Evolutionary conservation across 2,888 invertebrate genomes (phyloP).

Genomic region (Leptopterna dolabrata): DNA sequence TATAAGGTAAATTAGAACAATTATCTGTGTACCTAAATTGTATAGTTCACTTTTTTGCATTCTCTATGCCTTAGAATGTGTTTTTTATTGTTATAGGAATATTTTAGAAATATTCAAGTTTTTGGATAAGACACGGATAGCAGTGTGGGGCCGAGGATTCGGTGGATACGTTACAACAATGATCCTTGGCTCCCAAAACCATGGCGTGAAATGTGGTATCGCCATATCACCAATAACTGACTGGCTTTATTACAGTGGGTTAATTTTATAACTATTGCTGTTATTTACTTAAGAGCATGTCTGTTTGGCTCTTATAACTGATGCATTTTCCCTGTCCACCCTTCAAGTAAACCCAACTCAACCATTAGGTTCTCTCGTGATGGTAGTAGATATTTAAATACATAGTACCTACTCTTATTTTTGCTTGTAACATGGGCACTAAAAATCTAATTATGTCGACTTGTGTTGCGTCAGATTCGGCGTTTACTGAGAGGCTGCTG

Average conservation of each 20-base stretch:
- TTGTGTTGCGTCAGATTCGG: conserved; percentile 77
- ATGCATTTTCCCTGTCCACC: neutral
- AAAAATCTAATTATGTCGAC: neutral
- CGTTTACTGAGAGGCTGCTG: conserved; percentile 94
- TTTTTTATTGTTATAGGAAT: conserved; percentile 71
- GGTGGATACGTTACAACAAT: conserved; percentile 95
- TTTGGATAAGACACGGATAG: conserved; percentile 87
- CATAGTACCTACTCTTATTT: too few species aligned
- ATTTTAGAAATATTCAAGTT: conserved; percentile 78
- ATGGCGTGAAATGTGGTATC: conserved; percentile 91
- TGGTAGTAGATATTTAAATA: too few species aligned
- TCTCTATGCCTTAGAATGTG: neutral
- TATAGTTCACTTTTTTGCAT: too few species aligned
- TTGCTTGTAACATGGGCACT: too few species aligned
- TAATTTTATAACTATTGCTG: neutral
- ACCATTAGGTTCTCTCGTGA: too few species aligned
- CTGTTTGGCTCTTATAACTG: neutral
- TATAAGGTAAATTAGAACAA: conserved; percentile 70
- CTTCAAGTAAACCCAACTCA: too few species aligned
- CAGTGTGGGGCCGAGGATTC: conserved; percentile 97
- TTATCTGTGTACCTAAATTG: neutral
- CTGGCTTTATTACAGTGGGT: conserved; percentile 94
- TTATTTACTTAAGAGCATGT: neutral
- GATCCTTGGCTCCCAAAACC: conserved; percentile 84
- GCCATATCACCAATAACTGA: conserved; percentile 95